phyloP scores from a whole-genome alignment of 2,888 invertebrate species.

The Creontiades dilutus region DNA sequence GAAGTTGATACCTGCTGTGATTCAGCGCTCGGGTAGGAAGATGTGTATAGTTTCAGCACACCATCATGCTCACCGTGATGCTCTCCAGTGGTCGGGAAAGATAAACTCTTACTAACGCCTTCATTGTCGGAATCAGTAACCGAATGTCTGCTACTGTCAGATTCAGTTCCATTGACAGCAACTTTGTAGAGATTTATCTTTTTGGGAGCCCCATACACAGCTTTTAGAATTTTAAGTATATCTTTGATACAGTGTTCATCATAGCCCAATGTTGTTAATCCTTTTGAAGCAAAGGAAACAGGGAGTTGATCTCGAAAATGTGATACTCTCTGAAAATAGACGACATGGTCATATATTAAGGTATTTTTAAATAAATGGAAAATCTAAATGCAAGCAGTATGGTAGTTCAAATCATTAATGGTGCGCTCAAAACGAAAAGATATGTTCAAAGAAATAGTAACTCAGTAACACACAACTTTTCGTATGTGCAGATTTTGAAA shows the following conservation, averaged over 20 bases:
- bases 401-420: no score
- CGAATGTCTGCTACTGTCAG: neutral
- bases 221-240: neutral
- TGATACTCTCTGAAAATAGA: neutral
- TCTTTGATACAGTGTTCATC: slow-evolving; percentile 33
- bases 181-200: slow-evolving; percentile 24
- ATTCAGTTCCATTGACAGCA: neutral
- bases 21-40: slow-evolving; percentile 1
- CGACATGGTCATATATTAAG: neutral
- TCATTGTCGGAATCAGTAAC: neutral
- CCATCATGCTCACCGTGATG: neutral
- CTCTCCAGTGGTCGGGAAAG: neutral
- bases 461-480: no score
- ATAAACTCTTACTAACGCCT: neutral
- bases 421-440: no score
- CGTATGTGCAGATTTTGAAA: no score
- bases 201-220: neutral
- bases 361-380: no score
- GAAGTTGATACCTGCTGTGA: neutral
- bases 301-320: neutral
- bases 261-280: slow-evolving; percentile 16
- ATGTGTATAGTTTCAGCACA: neutral
- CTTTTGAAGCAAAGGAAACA: neutral
- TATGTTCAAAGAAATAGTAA: no score
- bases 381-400: no score